Base-by-base conservation (phyloP, 1,140 invertebrate species). In the Drosophila chauvacae region DNA sequence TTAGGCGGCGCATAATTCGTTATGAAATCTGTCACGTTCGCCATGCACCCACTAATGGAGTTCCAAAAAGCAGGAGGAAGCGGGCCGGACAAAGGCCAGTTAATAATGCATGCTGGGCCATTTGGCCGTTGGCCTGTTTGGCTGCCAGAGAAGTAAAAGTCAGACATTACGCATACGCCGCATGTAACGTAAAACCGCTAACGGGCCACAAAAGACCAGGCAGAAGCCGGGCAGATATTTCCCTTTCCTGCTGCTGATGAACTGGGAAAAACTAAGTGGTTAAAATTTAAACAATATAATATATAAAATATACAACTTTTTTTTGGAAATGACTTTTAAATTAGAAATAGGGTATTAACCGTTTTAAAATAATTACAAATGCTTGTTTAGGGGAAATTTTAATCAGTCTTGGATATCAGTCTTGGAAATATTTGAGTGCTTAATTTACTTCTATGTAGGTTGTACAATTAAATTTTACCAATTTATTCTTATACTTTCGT, bases 101-200 rank as follows among this genome's bases (percentile, higher is more conserved):
- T 81, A 79, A 86, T 86, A 86, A 87, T 87, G 65, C 55, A 79
- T 57, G 71, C 59, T 70, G 50, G 41, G 28, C 62, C 65, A 66
- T 66, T 71, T 58, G 66, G 30, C 45, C 23, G 45, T 56, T 70
- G 39, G 68, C 42, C 35, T 41, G 57, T 65, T 71, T 66, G 41
- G 14, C 55, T 51, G 45, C 50, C 60, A 41, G 47, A 35, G 50
- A 62, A 55, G 64, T 78, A 53, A 59, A 66, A 55, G 18, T 61
- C 47, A 50, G 41, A 47, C 42, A 85, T 84, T 81, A 85, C 77
- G 60, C 77, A 85, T 85, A 86, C 81, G 81, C 73, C 65, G 30
- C 65, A 41, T 76, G 58, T 76, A 66, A 76, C 81, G 78, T 76
- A 77, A 80, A 84, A 80, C 70, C 71, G 51, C 55, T 61, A 58